phyloP scores from a whole-genome alignment of 1,140 invertebrate species.

The Pseudachorutes palmiensis region DNA sequence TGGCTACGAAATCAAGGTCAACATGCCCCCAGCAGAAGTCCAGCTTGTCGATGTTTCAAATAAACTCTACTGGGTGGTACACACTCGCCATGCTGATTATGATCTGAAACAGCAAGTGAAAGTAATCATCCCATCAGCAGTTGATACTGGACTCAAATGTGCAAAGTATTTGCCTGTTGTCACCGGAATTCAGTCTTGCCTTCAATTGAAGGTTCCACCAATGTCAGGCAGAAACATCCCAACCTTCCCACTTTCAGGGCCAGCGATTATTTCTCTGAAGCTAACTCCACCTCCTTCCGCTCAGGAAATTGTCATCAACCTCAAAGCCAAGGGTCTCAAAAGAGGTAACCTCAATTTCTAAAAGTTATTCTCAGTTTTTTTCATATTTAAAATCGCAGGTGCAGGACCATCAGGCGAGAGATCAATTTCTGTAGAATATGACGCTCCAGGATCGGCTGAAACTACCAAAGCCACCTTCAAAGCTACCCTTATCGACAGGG shows the following conservation, averaged over 20 bases:
- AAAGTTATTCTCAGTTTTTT: neutral
- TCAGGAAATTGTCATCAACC: neutral
- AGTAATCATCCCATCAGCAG: neutral
- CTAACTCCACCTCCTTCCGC: neutral
- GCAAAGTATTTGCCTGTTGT: neutral
- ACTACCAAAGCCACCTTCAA: neutral
- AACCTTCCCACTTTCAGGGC: constrained; percentile 2
- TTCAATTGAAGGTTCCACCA: neutral
- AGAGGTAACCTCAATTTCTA: neutral
- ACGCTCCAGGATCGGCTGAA: neutral
- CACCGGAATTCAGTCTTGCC: neutral
- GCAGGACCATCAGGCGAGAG: neutral
- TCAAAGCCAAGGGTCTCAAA: neutral
- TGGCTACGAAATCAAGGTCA: constrained; percentile 61
- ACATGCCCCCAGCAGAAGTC: constrained; percentile 66
- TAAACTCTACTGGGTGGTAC: constrained; percentile 20
- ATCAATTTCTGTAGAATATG: neutral
- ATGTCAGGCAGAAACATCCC: neutral
- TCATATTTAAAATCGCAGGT: neutral
- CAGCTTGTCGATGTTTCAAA: constrained; percentile 54
- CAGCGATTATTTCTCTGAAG: neutral
- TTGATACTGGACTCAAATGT: neutral
- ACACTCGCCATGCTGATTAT: neutral
- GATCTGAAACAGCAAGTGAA: neutral
- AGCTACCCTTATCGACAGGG: neutral